phyloP scores from a whole-genome alignment of 2,888 invertebrate genomes.

The Nymphalis polychloros region DNA sequence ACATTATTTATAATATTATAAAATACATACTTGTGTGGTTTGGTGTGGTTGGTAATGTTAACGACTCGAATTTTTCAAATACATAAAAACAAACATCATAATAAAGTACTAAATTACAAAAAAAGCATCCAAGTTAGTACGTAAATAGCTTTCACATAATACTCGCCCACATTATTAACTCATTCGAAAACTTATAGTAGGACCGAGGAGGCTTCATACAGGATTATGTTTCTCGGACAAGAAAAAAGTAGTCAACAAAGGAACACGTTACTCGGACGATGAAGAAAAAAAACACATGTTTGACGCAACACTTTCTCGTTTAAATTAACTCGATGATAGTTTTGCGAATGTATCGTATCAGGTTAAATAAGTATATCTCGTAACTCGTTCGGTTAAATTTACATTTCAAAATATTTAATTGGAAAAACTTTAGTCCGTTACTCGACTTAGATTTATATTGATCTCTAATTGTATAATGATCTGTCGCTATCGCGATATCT shows the following conservation, averaged over 20 bases:
- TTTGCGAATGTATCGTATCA: conserved; percentile 5
- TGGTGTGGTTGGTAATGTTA: no score
- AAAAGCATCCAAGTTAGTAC: no score
- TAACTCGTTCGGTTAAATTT: not conserved
- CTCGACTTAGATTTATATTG: no score
- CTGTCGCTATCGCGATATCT: no score
- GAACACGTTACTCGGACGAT: conserved; percentile 17
- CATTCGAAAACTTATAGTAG: conserved; percentile 10
- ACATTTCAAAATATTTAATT: not conserved
- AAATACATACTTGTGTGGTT: no score
- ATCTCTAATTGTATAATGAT: no score
- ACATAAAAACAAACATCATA: no score
- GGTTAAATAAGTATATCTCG: not conserved
- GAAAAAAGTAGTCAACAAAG: conserved; percentile 25
- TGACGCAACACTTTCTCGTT: conserved; percentile 14
- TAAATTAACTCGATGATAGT: conserved; percentile 6
- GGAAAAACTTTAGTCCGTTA: no score
- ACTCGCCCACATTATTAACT: not conserved
- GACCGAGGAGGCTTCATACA: conserved; percentile 1
- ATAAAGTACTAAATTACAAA: no score
- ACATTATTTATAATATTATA: no score
- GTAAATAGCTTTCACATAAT: not conserved
- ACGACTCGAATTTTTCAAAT: no score
- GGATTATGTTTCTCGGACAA: conserved; percentile 27
- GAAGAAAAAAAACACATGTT: conserved; percentile 4